A percentile compares a stretch with the other conserved stretches of the same genome.
Evolutionary conservation across 2,797 vertebrate genomes (phyloP).

Genomic region (Cirrhinus mrigala): DNA sequence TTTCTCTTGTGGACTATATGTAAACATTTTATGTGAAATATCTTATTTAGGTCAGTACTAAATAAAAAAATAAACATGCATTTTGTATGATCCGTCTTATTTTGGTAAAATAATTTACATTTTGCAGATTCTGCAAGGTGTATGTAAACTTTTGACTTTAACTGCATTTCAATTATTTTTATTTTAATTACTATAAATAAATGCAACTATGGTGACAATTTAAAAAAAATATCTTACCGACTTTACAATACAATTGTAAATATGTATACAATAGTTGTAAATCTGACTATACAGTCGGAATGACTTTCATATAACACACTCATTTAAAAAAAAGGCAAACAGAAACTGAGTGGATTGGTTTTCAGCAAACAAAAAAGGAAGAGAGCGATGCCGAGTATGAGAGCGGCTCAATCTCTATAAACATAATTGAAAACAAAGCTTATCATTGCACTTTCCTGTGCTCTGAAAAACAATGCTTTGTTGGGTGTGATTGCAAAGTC

Average conservation of each 20-base stretch:
- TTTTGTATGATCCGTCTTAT: too few relatives aligned
- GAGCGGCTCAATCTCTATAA: constrained; percentile 39
- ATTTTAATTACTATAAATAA: background rate
- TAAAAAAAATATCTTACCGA: background rate
- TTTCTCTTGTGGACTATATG: too few relatives aligned
- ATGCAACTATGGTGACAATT: background rate
- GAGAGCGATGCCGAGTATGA: constrained; percentile 8
- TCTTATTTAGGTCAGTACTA: too few relatives aligned
- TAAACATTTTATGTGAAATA: too few relatives aligned
- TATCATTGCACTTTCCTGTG: constrained; percentile 57
- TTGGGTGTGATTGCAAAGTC: constrained; percentile 71
- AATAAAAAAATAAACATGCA: too few relatives aligned
- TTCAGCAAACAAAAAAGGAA: constrained; percentile 47
- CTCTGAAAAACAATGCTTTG: constrained; percentile 68
- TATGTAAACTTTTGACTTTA: too few relatives aligned
- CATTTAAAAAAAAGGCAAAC: background rate
- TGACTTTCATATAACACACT: background rate
- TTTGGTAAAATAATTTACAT: too few relatives aligned
- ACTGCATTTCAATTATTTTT: too few relatives aligned
- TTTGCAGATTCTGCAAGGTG: too few relatives aligned
- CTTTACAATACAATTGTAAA: background rate
- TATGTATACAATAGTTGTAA: background rate
- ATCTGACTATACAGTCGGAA: background rate
- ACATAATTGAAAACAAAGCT: constrained; percentile 51
- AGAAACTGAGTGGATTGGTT: constrained; percentile 23